phyloP scores from a whole-genome alignment of 2,797 vertebrate species.

The Vipera ursinii region DNA sequence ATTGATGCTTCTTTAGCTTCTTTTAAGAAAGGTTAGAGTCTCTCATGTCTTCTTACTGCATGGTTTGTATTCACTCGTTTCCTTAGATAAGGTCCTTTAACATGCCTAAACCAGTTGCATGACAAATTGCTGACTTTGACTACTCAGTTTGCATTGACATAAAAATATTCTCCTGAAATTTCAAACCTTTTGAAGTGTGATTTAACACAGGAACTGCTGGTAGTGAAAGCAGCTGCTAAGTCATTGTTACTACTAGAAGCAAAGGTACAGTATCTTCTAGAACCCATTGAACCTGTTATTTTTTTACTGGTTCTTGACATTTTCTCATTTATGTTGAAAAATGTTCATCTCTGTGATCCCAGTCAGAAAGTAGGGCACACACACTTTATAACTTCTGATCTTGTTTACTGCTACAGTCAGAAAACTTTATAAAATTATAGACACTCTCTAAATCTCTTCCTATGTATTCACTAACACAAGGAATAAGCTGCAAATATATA shows the following conservation, averaged over 20 bases:
- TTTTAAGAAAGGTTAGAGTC: not conserved
- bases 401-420: slow-evolving; percentile 22
- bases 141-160: slow-evolving; percentile 49
- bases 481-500: not conserved
- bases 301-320: slow-evolving; percentile 50
- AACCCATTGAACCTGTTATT: slow-evolving; percentile 51
- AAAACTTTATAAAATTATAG: slow-evolving; percentile 27
- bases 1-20: not conserved
- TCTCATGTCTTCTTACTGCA: not conserved
- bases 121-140: slow-evolving; percentile 59
- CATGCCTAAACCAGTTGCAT: slow-evolving; percentile 53
- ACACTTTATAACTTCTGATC: slow-evolving; percentile 32
- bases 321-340: slow-evolving; percentile 45
- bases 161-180: slow-evolving; percentile 61
- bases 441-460: not conserved
- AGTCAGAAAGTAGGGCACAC: not conserved
- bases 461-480: not conserved
- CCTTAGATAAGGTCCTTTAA: slow-evolving; percentile 52
- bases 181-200: slow-evolving; percentile 61
- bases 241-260: slow-evolving; percentile 48
- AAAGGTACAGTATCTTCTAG: slow-evolving; percentile 57
- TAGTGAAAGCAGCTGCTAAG: slow-evolving; percentile 39
- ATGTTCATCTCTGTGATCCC: slow-evolving; percentile 20
- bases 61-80: slow-evolving; percentile 41
- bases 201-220: slow-evolving; percentile 54